Conservation (phyloP, 2,797 vertebrate genomes). For the Schizopygopsis malacanthus region DNA sequence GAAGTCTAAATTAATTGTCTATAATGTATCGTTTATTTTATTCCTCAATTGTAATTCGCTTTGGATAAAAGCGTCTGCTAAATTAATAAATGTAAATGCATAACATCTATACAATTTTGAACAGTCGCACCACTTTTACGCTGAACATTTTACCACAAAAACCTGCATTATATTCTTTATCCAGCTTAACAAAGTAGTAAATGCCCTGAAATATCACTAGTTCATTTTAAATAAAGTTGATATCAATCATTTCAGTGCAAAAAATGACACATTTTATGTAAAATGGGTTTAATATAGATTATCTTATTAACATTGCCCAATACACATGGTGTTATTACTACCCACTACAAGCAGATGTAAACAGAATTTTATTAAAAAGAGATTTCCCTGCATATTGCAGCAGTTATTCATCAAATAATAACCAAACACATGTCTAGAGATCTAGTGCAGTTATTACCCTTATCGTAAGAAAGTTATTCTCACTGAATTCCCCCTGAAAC, state of each 20-base stretch:
- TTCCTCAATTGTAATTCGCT: too few relatives aligned
- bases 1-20: not conserved
- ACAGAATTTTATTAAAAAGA: constrained; percentile 10
- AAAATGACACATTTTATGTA: not conserved
- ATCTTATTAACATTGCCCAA: not conserved
- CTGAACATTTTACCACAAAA: not conserved
- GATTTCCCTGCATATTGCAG: not conserved
- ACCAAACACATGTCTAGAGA: not conserved
- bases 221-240: not conserved
- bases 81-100: too few relatives aligned
- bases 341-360: not conserved
- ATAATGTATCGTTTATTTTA: too few relatives aligned
- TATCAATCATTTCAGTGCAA: not conserved
- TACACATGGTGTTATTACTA: constrained; percentile 1
- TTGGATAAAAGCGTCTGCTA: too few relatives aligned
- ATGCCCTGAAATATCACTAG: not conserved
- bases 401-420: not conserved
- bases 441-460: not conserved
- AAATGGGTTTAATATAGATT: not conserved
- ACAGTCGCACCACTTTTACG: not conserved
- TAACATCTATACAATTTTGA: not conserved
- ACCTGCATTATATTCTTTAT: not conserved
- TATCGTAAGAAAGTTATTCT: not conserved
- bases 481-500: not conserved
- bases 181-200: not conserved